phyloP scores from a whole-genome alignment of 2,888 invertebrate genomes.

The Priocnemis perturbator region DNA sequence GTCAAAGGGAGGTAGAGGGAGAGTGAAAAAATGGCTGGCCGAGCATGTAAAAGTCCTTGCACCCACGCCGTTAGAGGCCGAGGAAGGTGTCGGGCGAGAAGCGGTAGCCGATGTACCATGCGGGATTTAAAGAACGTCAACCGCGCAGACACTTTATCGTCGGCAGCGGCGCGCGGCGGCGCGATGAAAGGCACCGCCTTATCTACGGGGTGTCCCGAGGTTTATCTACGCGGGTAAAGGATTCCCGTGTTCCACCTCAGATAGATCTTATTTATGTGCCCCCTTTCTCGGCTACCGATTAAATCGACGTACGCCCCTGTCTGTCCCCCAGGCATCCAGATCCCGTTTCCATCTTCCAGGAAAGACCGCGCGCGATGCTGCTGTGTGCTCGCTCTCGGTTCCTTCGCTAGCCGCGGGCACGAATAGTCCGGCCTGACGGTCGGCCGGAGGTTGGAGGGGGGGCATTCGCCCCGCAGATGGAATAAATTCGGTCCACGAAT shows the following conservation, averaged over 20 bases:
- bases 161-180: conserved; percentile 50
- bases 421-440: conserved; percentile 4
- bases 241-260: conserved; percentile 72
- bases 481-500: conserved; percentile 11
- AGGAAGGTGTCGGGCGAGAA: conserved; percentile 16
- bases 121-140: conserved; percentile 60
- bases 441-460: conserved; percentile 2
- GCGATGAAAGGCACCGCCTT: conserved; percentile 70
- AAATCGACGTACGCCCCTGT: conserved; percentile 62
- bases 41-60: no score
- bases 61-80: no score
- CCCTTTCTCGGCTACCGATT: conserved; percentile 70
- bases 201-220: conserved; percentile 64
- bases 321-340: conserved; percentile 35
- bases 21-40: no score
- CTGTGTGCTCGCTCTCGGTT: background rate
- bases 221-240: conserved; percentile 71
- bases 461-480: background rate
- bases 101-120: conserved; percentile 51
- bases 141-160: conserved; percentile 64
- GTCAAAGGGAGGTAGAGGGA: no score
- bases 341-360: conserved; percentile 62
- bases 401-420: conserved; percentile 1
- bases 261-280: conserved; percentile 74
- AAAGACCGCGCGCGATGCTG: conserved; percentile 43